Percentiles rank a stretch among this genome's conserved stretches.
Evolutionary conservation across 2,113 vertebrate species (phyloP).

Genomic region (Tylochromis polylepis): DNA sequence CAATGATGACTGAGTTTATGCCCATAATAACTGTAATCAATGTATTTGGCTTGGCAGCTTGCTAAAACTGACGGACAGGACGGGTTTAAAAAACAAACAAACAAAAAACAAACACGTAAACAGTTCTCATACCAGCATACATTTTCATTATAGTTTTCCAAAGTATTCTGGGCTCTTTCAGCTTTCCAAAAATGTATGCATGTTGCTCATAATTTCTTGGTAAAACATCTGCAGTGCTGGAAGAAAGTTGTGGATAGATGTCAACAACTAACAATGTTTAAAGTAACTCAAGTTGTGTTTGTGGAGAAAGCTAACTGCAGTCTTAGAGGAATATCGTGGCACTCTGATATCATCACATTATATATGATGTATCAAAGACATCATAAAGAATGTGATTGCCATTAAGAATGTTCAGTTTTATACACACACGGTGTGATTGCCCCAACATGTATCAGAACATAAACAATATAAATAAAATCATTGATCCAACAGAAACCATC

Average conservation of each 20-base stretch:
- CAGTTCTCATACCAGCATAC: not conserved
- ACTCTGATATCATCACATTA: too few species aligned
- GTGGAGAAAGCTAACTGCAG: not conserved
- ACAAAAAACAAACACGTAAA: not conserved
- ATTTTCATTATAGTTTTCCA: not conserved
- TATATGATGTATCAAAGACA: not conserved
- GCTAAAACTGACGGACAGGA: not conserved
- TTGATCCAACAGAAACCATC: too few species aligned
- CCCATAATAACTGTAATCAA: accelerated
- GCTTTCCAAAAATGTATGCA: not conserved
- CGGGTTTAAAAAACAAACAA: not conserved
- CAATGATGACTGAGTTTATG: not conserved
- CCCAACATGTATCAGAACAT: not conserved
- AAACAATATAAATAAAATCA: too few species aligned
- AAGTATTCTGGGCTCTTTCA: not conserved
- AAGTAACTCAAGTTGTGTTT: too few species aligned
- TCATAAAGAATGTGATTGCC: not conserved
- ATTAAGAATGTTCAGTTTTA: not conserved
- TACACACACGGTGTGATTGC: not conserved
- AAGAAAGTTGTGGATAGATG: too few species aligned
- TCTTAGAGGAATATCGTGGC: not conserved
- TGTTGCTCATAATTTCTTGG: not conserved
- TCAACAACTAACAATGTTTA: too few species aligned
- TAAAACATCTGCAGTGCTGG: not conserved
- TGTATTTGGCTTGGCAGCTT: not conserved